phyloP scores from a whole-genome alignment of 2,888 invertebrate genomes.

The Epinotia nisella region DNA sequence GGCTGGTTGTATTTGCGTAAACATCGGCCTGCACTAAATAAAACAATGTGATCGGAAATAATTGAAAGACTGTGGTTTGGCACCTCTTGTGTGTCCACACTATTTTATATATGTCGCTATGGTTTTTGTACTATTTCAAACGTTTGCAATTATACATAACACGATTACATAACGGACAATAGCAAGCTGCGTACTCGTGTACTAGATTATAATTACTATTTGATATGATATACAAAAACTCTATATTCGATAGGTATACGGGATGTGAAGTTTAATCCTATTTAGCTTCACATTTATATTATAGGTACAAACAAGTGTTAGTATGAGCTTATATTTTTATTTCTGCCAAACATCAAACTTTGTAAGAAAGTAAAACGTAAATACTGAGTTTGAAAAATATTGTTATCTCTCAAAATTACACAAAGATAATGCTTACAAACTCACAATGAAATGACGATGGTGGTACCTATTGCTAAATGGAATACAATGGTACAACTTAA shows the following conservation, averaged over 20 bases:
- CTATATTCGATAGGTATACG: conserved; percentile 55
- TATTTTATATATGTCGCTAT: conserved; percentile 52
- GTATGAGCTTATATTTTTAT: conserved; percentile 56
- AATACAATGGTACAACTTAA: conserved; percentile 51
- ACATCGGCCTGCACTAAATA: conserved; percentile 54
- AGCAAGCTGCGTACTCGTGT: conserved; percentile 60
- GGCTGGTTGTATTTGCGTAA: conserved; percentile 45
- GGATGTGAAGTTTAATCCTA: conserved; percentile 61
- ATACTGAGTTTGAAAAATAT: conserved; percentile 11
- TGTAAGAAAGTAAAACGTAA: conserved; percentile 17
- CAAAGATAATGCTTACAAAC: conserved; percentile 18
- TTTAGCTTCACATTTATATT: conserved; percentile 68
- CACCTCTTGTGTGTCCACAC: conserved; percentile 67
- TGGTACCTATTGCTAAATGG: conserved; percentile 57
- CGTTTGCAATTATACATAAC: conserved; percentile 51
- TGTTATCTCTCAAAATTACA: conserved; percentile 5
- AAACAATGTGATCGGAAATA: conserved; percentile 50
- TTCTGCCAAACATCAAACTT: conserved; percentile 51
- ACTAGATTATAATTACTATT: conserved; percentile 52
- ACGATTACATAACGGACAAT: conserved; percentile 62
- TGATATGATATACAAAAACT: conserved; percentile 57
- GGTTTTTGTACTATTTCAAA: conserved; percentile 69
- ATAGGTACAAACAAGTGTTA: conserved; percentile 62
- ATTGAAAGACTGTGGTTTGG: conserved; percentile 69
- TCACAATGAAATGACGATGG: conserved; percentile 34